Evolutionary conservation across 1,140 invertebrate species (phyloP).

Genomic region (Plectrocnemia conspersa): DNA sequence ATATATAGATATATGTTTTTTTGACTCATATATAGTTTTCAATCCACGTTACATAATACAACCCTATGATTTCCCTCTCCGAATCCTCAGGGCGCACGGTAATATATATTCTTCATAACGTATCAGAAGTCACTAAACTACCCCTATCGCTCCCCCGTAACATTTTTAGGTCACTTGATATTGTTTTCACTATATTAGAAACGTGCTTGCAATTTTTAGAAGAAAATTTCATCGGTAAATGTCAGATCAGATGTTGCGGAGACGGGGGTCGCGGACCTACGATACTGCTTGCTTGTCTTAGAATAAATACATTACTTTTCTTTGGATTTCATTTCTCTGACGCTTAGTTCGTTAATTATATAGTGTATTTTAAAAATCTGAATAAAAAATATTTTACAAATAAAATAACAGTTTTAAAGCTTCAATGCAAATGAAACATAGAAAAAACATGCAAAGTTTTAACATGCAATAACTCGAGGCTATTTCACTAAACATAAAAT

Average conservation of each 20-base stretch:
- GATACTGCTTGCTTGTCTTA: slow-evolving; percentile 9
- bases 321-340: no score
- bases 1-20: no score
- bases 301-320: slow-evolving; percentile 14
- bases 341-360: no score
- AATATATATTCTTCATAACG: slow-evolving; percentile 36
- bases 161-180: slow-evolving; percentile 37
- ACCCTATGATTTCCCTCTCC: slow-evolving; percentile 21
- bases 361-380: no score
- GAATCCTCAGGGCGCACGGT: slow-evolving; percentile 17
- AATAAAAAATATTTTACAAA: no score
- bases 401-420: no score
- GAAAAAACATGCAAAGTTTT: no score
- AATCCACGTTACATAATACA: slow-evolving; percentile 17
- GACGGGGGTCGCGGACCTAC: slow-evolving; percentile 3
- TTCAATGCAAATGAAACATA: no score
- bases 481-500: no score
- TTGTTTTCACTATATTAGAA: slow-evolving; percentile 38
- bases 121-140: slow-evolving; percentile 35
- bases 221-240: slow-evolving; percentile 36
- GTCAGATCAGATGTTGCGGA: slow-evolving; percentile 34
- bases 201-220: slow-evolving; percentile 37
- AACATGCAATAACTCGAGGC: no score
- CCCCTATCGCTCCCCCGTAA: slow-evolving; percentile 33
- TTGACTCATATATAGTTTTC: no score